Evolutionary conservation across 2,797 vertebrate species (phyloP), one percentile per base, ranked within the genome.

Genomic region (Leptodactylus fallax): DNA sequence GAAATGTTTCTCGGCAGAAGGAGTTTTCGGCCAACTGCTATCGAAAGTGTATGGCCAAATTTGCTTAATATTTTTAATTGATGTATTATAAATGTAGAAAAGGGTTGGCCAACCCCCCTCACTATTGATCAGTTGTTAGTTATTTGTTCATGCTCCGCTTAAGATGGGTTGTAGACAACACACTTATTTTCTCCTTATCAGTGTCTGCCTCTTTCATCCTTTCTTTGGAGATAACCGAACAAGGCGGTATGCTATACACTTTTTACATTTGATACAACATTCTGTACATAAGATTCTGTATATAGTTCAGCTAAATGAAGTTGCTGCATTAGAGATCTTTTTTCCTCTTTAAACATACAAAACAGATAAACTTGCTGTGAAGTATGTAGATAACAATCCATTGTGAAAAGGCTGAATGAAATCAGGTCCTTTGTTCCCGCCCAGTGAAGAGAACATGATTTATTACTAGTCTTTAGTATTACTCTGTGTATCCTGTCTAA

Each of bases 381-480:
- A n/a, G 51, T 86, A 87, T 87, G 88, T 79, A 89, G 80, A 86
- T 89, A 78, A 79, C 76, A 86, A 79, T 82, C 47, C 78, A 83
- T 63, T 23, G 79, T 79, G 81, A 79, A 83, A 89, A 55, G 63
- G 85, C 85, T 87, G 63, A 49, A 89, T 92, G 91, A 84, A 92
- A 91, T 84, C 89, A 55, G 80, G 91, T 91, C 92, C 90, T 60
- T 92, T 90, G 90, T 91, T 94, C 94, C 92, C 92, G 92, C 92
- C 90, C 92, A 86, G 74, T 90, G 92, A 87, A 90, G 87, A 91
- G 91, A 89, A 90, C 91, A 92, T 94, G 93, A 95, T 95, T 94
- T 93, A 95, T 95, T 92, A 71, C 94, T 90, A 92, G 92, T 94
- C 92, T 92, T 93, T 93, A 91, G 92, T 92, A 94, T 94, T 94